Evolutionary conservation across 1,140 invertebrate species (phyloP).

Genomic region (Lanistes nyassanus): DNA sequence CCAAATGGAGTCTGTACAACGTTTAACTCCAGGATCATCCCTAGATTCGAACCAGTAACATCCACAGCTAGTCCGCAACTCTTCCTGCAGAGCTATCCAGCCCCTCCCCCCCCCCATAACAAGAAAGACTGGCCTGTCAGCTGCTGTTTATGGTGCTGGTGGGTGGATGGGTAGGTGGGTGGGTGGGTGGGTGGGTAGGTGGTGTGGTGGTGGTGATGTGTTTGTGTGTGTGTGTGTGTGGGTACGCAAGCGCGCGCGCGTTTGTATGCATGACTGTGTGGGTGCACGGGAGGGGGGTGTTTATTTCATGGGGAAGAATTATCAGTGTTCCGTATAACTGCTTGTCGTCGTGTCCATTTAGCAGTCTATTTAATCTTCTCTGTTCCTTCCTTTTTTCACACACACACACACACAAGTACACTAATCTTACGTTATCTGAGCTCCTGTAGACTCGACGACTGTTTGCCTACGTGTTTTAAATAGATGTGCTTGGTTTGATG

Average conservation of each 20-base stretch:
- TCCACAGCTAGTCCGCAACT: background rate
- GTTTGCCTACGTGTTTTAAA: background rate
- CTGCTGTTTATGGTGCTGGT: too few relatives aligned
- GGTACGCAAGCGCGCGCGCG: background rate
- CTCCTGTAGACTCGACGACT: background rate
- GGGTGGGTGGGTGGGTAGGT: background rate
- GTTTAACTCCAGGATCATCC: background rate
- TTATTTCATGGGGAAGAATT: background rate
- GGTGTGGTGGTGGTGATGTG: too few relatives aligned
- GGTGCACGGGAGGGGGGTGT: background rate
- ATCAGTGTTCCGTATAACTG: background rate
- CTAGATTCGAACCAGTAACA: background rate
- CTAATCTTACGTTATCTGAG: background rate
- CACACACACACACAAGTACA: constrained; percentile 4
- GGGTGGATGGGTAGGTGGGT: background rate
- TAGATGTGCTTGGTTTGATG: background rate
- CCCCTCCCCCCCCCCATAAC: too few relatives aligned
- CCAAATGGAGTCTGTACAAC: too few relatives aligned
- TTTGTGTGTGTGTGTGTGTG: too few relatives aligned
- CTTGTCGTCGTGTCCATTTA: background rate
- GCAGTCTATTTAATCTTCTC: background rate
- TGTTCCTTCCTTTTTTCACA: background rate
- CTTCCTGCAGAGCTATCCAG: too few relatives aligned
- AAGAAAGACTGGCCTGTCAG: background rate
- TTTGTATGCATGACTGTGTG: background rate